phyloP scores from a whole-genome alignment of 2,113 vertebrate genomes.

The Ophthalmolycus amberensis region DNA sequence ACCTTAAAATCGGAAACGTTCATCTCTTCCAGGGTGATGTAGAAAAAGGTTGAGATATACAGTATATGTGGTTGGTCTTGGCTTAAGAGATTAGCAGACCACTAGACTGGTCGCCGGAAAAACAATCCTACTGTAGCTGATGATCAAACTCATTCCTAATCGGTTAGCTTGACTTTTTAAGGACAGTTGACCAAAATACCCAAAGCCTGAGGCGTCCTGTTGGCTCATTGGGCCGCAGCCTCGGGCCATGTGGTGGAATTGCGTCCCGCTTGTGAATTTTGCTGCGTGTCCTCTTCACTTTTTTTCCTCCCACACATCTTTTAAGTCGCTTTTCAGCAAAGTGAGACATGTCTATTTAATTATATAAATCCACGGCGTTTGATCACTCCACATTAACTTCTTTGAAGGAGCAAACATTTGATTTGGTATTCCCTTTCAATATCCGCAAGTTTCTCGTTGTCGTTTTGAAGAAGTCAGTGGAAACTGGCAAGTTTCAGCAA shows the following conservation, averaged over 20 bases:
- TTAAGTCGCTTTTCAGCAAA: slow-evolving; percentile 41
- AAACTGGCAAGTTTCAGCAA: slow-evolving; percentile 25
- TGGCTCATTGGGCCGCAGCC: slow-evolving; percentile 9
- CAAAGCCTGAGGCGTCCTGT: slow-evolving; percentile 20
- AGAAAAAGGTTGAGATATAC: slow-evolving; percentile 25
- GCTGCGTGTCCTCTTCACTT: background rate
- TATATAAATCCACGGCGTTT: slow-evolving; percentile 46
- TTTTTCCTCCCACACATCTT: slow-evolving; percentile 29
- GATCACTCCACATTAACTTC: slow-evolving; percentile 53
- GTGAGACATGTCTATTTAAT: slow-evolving; percentile 47
- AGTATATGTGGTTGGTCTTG: slow-evolving; percentile 33
- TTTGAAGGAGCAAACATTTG: slow-evolving; percentile 59
- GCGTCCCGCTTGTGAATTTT: slow-evolving; percentile 25
- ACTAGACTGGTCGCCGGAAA: slow-evolving; percentile 30
- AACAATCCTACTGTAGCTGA: slow-evolving; percentile 58
- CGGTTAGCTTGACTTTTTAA: slow-evolving; percentile 51
- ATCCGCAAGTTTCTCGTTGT: slow-evolving; percentile 32
- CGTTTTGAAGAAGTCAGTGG: slow-evolving; percentile 31
- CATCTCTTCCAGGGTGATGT: background rate
- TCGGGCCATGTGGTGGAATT: slow-evolving; percentile 31
- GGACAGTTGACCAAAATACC: slow-evolving; percentile 52
- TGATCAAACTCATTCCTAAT: slow-evolving; percentile 57
- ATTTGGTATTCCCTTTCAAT: slow-evolving; percentile 69
- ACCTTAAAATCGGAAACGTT: slow-evolving; percentile 19
- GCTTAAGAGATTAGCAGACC: slow-evolving; percentile 57